Conservation (phyloP, 2,888 invertebrate genomes). For the Ecdyonurus torrentis region DNA sequence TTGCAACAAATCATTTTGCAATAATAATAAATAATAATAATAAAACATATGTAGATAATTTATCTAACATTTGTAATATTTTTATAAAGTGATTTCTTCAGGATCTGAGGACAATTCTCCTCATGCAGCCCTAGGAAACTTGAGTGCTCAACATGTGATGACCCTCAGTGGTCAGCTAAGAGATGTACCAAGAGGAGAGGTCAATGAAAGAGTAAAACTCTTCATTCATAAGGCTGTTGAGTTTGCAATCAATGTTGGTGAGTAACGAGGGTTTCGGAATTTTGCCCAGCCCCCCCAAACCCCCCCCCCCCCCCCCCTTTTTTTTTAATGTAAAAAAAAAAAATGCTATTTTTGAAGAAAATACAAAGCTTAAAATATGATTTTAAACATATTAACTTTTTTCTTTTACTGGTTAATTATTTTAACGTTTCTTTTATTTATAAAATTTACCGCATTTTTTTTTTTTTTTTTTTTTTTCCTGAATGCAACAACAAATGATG, state of each 20-base stretch:
- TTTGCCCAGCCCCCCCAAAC: no score
- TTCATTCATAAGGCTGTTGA: constrained; percentile 32
- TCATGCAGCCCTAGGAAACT: constrained; percentile 20
- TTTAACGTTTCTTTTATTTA: no score
- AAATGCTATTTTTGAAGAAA: no score
- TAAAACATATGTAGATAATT: background rate
- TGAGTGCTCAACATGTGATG: constrained; percentile 10
- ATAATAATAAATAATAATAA: background rate
- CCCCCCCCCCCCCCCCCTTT: no score
- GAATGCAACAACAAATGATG: no score
- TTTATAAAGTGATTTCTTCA: constrained; percentile 21
- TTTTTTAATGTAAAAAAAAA: no score
- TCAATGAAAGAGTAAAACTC: constrained; percentile 34
- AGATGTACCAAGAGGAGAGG: constrained; percentile 25
- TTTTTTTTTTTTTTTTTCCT: no score
- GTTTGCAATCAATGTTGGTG: constrained; percentile 28
- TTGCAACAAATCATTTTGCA: background rate
- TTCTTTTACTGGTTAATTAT: no score
- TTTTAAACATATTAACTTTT: no score
- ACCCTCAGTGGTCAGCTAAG: constrained; percentile 2
- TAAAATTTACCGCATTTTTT: no score
- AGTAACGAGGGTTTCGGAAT: no score
- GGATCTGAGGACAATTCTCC: constrained; percentile 24
- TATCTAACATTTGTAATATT: background rate
- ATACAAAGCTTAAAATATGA: no score